phyloP scores from a whole-genome alignment of 2,888 invertebrate genomes.

The Loripinus fragilis region DNA sequence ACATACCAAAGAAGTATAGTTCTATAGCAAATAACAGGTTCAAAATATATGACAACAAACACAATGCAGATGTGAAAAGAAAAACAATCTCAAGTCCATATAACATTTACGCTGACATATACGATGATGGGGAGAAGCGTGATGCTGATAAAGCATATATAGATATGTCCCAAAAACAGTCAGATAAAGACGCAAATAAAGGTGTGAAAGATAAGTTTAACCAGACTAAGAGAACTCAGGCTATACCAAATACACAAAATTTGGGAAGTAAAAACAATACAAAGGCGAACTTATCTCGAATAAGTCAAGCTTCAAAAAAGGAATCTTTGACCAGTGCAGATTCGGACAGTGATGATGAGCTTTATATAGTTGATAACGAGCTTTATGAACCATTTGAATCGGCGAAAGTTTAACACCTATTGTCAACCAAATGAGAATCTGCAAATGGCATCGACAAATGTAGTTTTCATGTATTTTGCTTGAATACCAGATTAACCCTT shows the following conservation, averaged over 20 bases:
- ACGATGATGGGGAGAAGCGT: conserved; percentile 20
- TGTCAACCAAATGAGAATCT: too few species aligned
- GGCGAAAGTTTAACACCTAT: conserved; percentile 56
- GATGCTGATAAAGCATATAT: conserved; percentile 47
- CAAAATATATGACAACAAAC: conserved; percentile 35
- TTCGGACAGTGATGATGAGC: conserved; percentile 53
- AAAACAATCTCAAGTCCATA: conserved; percentile 57
- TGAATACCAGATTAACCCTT: too few species aligned
- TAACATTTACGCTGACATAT: conserved; percentile 54
- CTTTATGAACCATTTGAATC: conserved; percentile 60
- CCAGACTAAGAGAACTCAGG: conserved; percentile 42
- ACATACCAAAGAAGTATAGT: conserved; percentile 31
- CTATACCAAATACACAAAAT: background rate
- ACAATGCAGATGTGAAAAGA: background rate
- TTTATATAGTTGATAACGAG: conserved; percentile 56
- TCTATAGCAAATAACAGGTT: conserved; percentile 37
- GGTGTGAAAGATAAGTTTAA: conserved; percentile 52
- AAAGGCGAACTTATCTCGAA: background rate
- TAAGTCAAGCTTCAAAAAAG: conserved; percentile 23
- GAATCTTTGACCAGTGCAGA: conserved; percentile 51
- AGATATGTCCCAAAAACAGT: conserved; percentile 54
- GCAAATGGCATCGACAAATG: too few species aligned
- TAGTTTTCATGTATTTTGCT: background rate
- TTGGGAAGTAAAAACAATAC: background rate
- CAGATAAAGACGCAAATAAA: conserved; percentile 9